A percentile compares a stretch with the other conserved stretches of the same genome.
Evolutionary conservation across 2,888 invertebrate species (phyloP).

Genomic region (Drosophila incognita): DNA sequence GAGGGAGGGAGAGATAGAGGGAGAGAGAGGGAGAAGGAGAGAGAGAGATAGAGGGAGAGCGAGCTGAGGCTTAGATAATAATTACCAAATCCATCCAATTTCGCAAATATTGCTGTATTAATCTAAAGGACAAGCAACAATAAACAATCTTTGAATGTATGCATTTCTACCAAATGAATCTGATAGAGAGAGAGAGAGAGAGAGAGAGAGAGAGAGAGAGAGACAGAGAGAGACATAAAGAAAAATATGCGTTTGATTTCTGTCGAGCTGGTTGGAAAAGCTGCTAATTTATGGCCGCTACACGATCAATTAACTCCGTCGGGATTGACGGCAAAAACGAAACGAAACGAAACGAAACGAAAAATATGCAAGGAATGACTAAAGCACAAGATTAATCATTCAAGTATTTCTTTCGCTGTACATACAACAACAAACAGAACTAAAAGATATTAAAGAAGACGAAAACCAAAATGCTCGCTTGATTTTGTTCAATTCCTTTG

Average conservation of each 20-base stretch:
- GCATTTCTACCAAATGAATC: not conserved
- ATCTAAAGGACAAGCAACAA: not conserved
- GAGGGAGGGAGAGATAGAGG: not conserved
- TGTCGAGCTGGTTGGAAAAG: constrained; percentile 26
- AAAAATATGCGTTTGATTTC: not conserved
- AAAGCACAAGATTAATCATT: constrained; percentile 59
- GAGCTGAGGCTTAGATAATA: not conserved
- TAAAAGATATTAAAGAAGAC: not conserved
- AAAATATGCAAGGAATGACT: constrained; percentile 41
- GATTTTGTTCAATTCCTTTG: constrained; percentile 19
- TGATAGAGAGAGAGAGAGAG: not conserved
- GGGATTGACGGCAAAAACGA: constrained; percentile 12
- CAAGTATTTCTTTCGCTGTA: constrained; percentile 29
- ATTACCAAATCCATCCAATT: not conserved
- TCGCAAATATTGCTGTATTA: not conserved
- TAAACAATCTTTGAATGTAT: not conserved
- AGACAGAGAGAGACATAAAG: not conserved
- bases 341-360: constrained; percentile 6
- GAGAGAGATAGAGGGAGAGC: no score
- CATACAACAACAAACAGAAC: constrained; percentile 1
- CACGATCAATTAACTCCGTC: constrained; percentile 52
- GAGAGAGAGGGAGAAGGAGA: no score
- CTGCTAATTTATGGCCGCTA: constrained; percentile 52
- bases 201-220: no score
- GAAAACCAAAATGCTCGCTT: constrained; percentile 34